phyloP scores from a whole-genome alignment of 2,797 vertebrate genomes.

The Enteromius afrohamiltoni region DNA sequence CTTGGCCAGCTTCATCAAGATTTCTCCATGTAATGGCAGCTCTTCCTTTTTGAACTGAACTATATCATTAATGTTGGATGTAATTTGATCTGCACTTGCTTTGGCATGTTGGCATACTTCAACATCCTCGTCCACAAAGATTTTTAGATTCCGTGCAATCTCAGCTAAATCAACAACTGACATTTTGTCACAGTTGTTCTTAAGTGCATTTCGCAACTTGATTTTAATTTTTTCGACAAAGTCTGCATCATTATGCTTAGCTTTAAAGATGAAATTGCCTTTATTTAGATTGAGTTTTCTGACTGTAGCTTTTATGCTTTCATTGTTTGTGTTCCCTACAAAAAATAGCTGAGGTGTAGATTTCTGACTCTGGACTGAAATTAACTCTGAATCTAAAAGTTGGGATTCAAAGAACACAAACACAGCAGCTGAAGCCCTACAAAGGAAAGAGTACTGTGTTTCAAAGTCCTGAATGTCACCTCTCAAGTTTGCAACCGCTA shows the following conservation, averaged over 20 bases:
- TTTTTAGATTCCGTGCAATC: slow-evolving; percentile 51
- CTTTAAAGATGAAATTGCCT: not conserved
- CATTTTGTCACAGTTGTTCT: not conserved
- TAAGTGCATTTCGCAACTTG: not conserved
- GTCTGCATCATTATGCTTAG: not conserved
- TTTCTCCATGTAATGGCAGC: slow-evolving; percentile 31
- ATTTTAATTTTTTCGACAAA: slow-evolving; percentile 15
- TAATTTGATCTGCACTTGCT: not conserved
- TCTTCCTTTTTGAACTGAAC: slow-evolving; percentile 7
- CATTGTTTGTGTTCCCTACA: not conserved
- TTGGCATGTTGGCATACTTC: slow-evolving; percentile 9
- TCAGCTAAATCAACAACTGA: slow-evolving; percentile 63
- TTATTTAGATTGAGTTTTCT: not conserved
- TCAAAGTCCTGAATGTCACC: slow-evolving; percentile 26
- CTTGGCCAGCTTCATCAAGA: slow-evolving; percentile 14
- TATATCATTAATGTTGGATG: not conserved
- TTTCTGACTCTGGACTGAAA: not conserved
- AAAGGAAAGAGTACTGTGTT: slow-evolving; percentile 36
- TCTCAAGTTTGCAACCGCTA: slow-evolving; percentile 64
- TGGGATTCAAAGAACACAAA: slow-evolving; percentile 15
- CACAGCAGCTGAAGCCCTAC: slow-evolving; percentile 38
- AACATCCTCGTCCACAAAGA: not conserved
- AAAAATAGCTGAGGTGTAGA: not conserved
- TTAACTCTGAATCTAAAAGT: not conserved
- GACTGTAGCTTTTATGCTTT: not conserved